Evolutionary conservation across 2,113 vertebrate genomes (phyloP).

Genomic region (Ceyx cyanopectus): DNA sequence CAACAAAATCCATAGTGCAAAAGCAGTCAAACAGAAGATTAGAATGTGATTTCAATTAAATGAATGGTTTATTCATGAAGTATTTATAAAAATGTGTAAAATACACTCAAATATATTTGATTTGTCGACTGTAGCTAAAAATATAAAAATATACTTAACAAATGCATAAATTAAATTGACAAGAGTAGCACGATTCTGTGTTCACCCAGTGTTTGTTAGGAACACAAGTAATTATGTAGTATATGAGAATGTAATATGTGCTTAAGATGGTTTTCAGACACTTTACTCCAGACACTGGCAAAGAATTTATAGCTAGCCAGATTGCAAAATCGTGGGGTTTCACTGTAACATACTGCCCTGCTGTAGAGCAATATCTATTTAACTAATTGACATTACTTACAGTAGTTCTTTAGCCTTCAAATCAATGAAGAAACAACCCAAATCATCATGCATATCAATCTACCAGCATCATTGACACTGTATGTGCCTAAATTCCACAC

Average conservation of each 20-base stretch:
- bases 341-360: neutral
- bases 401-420: slow-evolving; percentile 43
- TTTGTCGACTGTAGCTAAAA: slow-evolving; percentile 56
- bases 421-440: slow-evolving; percentile 2
- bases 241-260: slow-evolving; percentile 16
- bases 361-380: slow-evolving; percentile 39
- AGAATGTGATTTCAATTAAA: slow-evolving; percentile 2
- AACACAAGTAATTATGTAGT: slow-evolving; percentile 31
- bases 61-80: slow-evolving; percentile 74
- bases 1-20: slow-evolving; percentile 47
- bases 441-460: neutral
- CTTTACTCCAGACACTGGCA: slow-evolving; percentile 10
- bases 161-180: slow-evolving; percentile 73
- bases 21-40: slow-evolving; percentile 8
- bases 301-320: slow-evolving; percentile 6
- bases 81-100: slow-evolving; percentile 50
- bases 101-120: slow-evolving; percentile 55
- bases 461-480: neutral
- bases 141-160: slow-evolving; percentile 75
- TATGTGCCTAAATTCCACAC: neutral
- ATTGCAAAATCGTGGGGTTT: neutral
- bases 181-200: slow-evolving; percentile 39
- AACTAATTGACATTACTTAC: slow-evolving; percentile 17
- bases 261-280: slow-evolving; percentile 47
- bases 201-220: slow-evolving; percentile 51